These are phyloP conservation scores for Lasioglossum albipes DNA, from an alignment of 1,140 invertebrate species.

Conservation along the genomic window DNA sequence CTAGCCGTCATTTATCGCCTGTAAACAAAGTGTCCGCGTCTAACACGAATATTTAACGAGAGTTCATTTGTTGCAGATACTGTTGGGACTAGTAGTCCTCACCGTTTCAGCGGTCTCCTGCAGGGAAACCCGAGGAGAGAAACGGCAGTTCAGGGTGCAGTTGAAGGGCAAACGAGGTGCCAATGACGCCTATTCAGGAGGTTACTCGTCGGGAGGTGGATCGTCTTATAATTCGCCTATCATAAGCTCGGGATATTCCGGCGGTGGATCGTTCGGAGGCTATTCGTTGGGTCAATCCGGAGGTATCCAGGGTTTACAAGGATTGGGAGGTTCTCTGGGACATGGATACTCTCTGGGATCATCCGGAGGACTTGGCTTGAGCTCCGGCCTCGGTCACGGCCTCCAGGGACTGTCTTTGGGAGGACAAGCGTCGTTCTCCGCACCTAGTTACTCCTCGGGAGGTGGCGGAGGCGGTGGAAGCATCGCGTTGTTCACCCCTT, in stretches of 20 bases:
- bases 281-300: constrained; percentile 42
- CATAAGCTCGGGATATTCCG: constrained; percentile 38
- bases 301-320: constrained; percentile 21
- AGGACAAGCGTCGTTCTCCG: constrained; percentile 54
- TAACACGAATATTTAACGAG: no score
- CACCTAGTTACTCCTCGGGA: constrained; percentile 13
- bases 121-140: constrained; percentile 58
- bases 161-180: constrained; percentile 75
- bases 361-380: constrained; percentile 49
- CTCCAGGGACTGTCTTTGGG: constrained; percentile 50
- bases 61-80: constrained; percentile 58
- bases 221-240: constrained; percentile 52
- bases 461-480: constrained; percentile 29
- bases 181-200: constrained; percentile 59
- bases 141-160: constrained; percentile 38
- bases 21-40: no score
- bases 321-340: constrained; percentile 49
- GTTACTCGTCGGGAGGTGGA: constrained; percentile 57
- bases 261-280: constrained; percentile 40
- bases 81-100: constrained; percentile 63
- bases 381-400: constrained; percentile 59
- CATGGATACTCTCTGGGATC: constrained; percentile 58
- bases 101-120: constrained; percentile 56
- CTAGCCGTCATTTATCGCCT: no score
- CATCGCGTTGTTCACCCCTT: constrained; percentile 51